phyloP scores from a whole-genome alignment of 2,113 vertebrate genomes.

The Collichthys lucidus region DNA sequence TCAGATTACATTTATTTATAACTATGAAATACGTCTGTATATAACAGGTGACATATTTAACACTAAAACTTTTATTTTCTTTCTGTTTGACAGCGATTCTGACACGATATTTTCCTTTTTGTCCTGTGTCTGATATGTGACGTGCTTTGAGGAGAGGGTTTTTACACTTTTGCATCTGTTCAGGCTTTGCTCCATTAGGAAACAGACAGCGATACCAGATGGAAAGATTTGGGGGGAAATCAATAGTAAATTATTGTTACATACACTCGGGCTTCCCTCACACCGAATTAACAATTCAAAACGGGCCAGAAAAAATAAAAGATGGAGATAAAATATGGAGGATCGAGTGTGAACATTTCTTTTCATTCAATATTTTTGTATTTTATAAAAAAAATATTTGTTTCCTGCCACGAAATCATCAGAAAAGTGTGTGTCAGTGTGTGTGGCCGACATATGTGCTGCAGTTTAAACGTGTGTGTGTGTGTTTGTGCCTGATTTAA shows the following conservation, averaged over 20 bases:
- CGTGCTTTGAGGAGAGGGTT: conserved; percentile 6
- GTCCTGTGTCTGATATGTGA: conserved; percentile 4
- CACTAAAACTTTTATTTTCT: background rate
- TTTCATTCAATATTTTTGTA: background rate
- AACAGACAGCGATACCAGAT: conserved; percentile 66
- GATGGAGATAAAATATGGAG: background rate
- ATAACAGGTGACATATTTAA: background rate
- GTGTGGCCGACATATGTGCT: conserved; percentile 15
- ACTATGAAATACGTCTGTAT: background rate
- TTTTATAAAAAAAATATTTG: background rate
- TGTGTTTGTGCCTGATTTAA: conserved; percentile 1
- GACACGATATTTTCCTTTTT: background rate
- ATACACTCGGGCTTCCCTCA: conserved; percentile 9
- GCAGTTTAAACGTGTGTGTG: background rate
- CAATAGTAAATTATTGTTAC: conserved; percentile 58
- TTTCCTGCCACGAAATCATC: background rate
- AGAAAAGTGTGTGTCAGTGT: conserved; percentile 9
- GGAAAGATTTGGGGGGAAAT: conserved; percentile 59
- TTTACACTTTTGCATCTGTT: conserved; percentile 64
- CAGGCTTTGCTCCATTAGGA: conserved; percentile 70
- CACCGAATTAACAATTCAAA: conserved; percentile 9
- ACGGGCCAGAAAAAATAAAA: background rate
- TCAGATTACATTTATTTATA: background rate
- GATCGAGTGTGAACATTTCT: background rate
- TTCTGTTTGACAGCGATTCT: conserved; percentile 3